Conservation (phyloP, 2,888 invertebrate genomes). For the Dasypolia templi region DNA sequence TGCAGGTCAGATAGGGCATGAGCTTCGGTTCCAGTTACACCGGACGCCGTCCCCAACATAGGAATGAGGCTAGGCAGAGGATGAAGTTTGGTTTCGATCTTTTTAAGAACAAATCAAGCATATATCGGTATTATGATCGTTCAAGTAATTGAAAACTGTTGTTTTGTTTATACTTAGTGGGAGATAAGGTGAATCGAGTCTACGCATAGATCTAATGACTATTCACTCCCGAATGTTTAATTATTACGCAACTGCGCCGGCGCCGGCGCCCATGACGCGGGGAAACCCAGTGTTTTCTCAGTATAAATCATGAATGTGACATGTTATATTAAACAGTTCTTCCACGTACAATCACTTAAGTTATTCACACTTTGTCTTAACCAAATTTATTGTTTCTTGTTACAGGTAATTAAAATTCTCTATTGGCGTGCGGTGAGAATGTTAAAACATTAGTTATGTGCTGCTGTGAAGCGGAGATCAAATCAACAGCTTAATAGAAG, state of each 20-base stretch:
- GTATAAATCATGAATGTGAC: slow-evolving; percentile 28
- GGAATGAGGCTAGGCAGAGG: no score
- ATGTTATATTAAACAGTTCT: slow-evolving; percentile 42
- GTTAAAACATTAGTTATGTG: slow-evolving; percentile 39
- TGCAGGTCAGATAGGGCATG: no score
- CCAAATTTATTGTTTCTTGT: slow-evolving; percentile 65
- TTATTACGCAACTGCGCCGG: slow-evolving; percentile 19
- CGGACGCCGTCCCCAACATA: no score
- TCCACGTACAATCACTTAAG: slow-evolving; percentile 45
- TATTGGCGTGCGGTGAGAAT: slow-evolving; percentile 57
- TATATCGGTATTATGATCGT: not conserved
- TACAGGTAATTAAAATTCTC: slow-evolving; percentile 66
- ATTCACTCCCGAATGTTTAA: slow-evolving; percentile 35
- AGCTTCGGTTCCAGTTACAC: no score
- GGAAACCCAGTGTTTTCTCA: slow-evolving; percentile 38
- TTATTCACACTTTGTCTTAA: slow-evolving; percentile 60
- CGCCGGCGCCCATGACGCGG: slow-evolving; percentile 33
- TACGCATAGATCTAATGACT: slow-evolving; percentile 5
- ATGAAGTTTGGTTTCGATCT: not conserved
- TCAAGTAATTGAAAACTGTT: not conserved
- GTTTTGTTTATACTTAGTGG: not conserved
- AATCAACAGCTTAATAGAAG: slow-evolving; percentile 34
- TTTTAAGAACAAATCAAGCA: not conserved
- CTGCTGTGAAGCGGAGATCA: slow-evolving; percentile 31
- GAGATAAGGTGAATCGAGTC: not conserved